Percentiles rank a stretch among this genome's conserved stretches.
Conservation (phyloP, 2,797 vertebrate species). For the Helostoma temminkii region DNA sequence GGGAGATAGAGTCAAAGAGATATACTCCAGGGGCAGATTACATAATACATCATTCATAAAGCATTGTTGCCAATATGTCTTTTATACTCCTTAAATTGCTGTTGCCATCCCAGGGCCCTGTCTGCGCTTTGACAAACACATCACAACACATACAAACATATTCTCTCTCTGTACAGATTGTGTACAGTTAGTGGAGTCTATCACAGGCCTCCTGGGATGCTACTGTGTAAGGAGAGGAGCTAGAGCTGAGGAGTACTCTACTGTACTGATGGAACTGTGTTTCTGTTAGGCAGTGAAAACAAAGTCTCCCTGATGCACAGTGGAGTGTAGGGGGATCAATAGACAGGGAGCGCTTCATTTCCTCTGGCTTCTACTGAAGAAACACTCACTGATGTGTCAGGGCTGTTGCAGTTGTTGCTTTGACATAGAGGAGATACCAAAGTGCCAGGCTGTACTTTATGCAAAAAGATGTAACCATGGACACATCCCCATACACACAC, state of each 20-base stretch:
- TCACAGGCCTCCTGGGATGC: conserved; percentile 82
- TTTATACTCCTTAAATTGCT: conserved; percentile 83
- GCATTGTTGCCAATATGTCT: conserved; percentile 83
- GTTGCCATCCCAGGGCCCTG: conserved; percentile 79
- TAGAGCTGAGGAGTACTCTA: conserved; percentile 75
- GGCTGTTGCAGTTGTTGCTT: conserved; percentile 75
- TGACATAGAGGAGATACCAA: conserved; percentile 69
- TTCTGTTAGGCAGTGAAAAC: conserved; percentile 84
- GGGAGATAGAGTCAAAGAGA: conserved; percentile 76
- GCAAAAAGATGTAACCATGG: conserved; percentile 38
- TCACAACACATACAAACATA: conserved; percentile 83
- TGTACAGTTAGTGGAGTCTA: conserved; percentile 85
- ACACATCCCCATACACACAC: conserved; percentile 32
- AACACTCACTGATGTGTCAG: conserved; percentile 81
- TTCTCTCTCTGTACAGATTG: conserved; percentile 81
- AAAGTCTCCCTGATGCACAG: conserved; percentile 83
- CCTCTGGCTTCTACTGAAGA: conserved; percentile 81
- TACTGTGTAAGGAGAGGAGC: conserved; percentile 74
- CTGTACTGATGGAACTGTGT: conserved; percentile 84
- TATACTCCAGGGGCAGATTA: conserved; percentile 82
- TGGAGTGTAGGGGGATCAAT: conserved; percentile 84
- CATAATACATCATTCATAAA: conserved; percentile 85
- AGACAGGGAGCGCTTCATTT: conserved; percentile 80
- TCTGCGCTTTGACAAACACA: conserved; percentile 82
- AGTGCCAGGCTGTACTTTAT: conserved; percentile 56